These are phyloP conservation scores for Psephotus haematonotus DNA, from an alignment of 2,113 vertebrate genomes.

Conservation along the genomic window DNA sequence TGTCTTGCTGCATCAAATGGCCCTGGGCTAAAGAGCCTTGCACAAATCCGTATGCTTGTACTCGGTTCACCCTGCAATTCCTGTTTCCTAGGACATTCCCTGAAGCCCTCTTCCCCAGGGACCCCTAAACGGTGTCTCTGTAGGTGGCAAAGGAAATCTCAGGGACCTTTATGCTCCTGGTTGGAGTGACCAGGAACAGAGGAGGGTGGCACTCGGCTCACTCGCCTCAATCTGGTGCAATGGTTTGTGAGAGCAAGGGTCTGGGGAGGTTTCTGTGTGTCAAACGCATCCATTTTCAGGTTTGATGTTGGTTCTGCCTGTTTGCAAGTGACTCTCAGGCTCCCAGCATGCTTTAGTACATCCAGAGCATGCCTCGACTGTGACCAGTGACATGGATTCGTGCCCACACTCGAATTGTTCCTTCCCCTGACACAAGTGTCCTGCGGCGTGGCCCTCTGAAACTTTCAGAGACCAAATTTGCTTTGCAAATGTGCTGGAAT, in stretches of 20 bases:
- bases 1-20: accelerated
- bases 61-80: neutral
- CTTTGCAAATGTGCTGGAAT: neutral
- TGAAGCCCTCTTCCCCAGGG: neutral
- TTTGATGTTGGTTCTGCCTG: neutral
- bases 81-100: neutral
- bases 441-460: neutral
- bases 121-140: neutral
- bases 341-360: neutral
- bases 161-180: neutral
- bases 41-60: neutral
- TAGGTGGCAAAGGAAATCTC: neutral
- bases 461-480: neutral
- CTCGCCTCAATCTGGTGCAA: neutral
- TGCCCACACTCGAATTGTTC: neutral
- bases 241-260: accelerated
- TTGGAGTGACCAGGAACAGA: neutral
- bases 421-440: neutral
- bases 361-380: neutral
- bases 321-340: neutral
- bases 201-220: neutral
- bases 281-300: neutral
- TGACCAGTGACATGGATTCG: neutral
- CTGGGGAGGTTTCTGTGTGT: neutral
- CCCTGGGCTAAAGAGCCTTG: neutral